phyloP scores from a whole-genome alignment of 2,888 invertebrate species.

The Bedellia somnulentella region DNA sequence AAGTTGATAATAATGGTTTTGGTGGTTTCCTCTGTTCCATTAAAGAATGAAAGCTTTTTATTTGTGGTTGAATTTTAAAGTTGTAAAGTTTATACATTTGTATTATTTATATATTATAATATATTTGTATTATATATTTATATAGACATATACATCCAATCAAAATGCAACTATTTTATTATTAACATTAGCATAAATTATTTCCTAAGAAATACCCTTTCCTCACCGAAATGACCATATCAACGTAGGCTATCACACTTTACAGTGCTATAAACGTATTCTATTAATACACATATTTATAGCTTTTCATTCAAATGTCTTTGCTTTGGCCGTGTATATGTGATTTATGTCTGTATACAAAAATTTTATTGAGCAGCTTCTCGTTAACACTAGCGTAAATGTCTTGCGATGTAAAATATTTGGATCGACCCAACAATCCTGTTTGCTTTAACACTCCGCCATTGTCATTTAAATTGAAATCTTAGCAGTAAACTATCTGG shows the following conservation, averaged over 20 bases:
- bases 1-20: slow-evolving; percentile 9
- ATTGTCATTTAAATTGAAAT: slow-evolving; percentile 38
- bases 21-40: slow-evolving; percentile 14
- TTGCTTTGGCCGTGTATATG: slow-evolving; percentile 17
- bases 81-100: no score
- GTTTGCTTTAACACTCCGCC: slow-evolving; percentile 28
- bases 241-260: slow-evolving; percentile 24
- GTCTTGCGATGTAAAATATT: slow-evolving; percentile 38
- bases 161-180: no score
- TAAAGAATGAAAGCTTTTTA: no score
- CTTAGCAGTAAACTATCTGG: neutral
- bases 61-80: no score
- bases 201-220: no score
- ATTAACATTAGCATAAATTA: no score
- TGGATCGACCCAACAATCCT: slow-evolving; percentile 18
- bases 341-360: slow-evolving; percentile 49
- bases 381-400: slow-evolving; percentile 57
- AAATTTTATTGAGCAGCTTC: slow-evolving; percentile 41
- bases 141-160: no score
- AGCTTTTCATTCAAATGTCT: slow-evolving; percentile 34
- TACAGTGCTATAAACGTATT: slow-evolving; percentile 34
- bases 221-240: no score
- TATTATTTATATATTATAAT: no score
- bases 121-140: no score
- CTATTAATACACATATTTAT: slow-evolving; percentile 38